Percentiles rank a stretch among this genome's conserved stretches.
Evolutionary conservation across 2,797 vertebrate species (phyloP).

Genomic region (Jordanella pulchra): DNA sequence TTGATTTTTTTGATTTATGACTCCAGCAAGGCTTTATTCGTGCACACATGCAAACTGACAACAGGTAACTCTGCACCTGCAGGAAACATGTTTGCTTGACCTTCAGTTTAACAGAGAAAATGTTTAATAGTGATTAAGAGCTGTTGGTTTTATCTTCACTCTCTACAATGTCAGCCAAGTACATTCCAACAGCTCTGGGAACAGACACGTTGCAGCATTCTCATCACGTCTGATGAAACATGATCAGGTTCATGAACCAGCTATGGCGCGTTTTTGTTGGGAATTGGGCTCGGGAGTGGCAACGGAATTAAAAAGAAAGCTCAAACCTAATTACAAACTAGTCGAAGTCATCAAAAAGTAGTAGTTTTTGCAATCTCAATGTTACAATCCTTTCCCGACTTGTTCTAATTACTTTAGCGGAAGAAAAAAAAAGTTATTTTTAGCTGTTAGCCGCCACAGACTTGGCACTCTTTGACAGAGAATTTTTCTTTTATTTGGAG

Average conservation of each 20-base stretch:
- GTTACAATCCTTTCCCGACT: constrained; percentile 10
- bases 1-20: too few species aligned
- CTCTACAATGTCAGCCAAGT: constrained; percentile 43
- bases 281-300: constrained; percentile 71
- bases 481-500: not conserved
- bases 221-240: constrained; percentile 75
- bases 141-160: constrained; percentile 34
- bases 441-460: constrained; percentile 16
- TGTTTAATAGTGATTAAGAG: constrained; percentile 58
- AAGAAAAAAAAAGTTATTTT: constrained; percentile 21
- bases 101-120: constrained; percentile 47
- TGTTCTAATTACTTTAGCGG: constrained; percentile 23
- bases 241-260: constrained; percentile 70
- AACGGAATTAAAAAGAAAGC: constrained; percentile 66
- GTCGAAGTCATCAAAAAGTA: constrained; percentile 55
- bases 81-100: constrained; percentile 29
- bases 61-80: constrained; percentile 30
- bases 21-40: not conserved
- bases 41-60: constrained; percentile 15
- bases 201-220: constrained; percentile 69
- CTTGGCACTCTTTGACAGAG: not conserved
- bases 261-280: constrained; percentile 63
- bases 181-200: constrained; percentile 77
- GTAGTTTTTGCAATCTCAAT: constrained; percentile 39
- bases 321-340: constrained; percentile 74